A percentile compares a stretch with the other conserved stretches of the same genome.
These are phyloP conservation scores for Prenolepis imparis DNA, from an alignment of 2,888 invertebrate genomes.

Conservation along the genomic window DNA sequence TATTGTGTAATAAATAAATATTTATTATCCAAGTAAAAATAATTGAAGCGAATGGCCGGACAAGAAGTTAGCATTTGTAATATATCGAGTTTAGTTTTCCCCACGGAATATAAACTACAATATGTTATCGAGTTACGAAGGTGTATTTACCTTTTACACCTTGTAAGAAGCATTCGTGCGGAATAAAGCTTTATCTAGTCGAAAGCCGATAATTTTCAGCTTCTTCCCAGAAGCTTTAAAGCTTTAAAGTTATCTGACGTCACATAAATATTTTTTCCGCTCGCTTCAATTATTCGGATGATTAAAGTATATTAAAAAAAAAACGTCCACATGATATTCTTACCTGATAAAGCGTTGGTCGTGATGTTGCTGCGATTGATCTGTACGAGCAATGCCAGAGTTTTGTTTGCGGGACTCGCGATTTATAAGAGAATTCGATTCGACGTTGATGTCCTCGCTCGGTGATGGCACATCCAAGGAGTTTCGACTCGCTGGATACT, in stretches of 20 bases:
- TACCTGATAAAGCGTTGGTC: conserved; percentile 80
- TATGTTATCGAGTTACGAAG: neutral
- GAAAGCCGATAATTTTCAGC: conserved; percentile 26
- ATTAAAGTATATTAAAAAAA: neutral
- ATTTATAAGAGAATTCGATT: conserved; percentile 69
- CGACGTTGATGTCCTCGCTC: conserved; percentile 48
- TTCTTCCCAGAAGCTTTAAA: neutral
- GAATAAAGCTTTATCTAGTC: conserved; percentile 36
- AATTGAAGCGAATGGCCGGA: conserved; percentile 13
- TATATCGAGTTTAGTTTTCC: conserved; percentile 5
- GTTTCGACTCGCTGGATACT: conserved; percentile 45
- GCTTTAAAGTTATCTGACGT: conserved; percentile 7
- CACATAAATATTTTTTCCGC: neutral
- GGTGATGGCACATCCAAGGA: conserved; percentile 57
- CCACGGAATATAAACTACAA: conserved; percentile 31
- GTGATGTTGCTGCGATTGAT: conserved; percentile 77
- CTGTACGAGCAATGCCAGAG: conserved; percentile 64
- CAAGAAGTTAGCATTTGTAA: neutral
- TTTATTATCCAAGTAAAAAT: conserved; percentile 37
- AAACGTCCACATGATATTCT: neutral
- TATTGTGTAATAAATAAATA: neutral
- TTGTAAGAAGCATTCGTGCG: conserved; percentile 13
- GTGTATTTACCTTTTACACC: neutral
- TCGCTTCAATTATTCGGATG: neutral
- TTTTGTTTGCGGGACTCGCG: conserved; percentile 76